Conservation (phyloP, 2,888 invertebrate species). For the Tipula helvola region DNA sequence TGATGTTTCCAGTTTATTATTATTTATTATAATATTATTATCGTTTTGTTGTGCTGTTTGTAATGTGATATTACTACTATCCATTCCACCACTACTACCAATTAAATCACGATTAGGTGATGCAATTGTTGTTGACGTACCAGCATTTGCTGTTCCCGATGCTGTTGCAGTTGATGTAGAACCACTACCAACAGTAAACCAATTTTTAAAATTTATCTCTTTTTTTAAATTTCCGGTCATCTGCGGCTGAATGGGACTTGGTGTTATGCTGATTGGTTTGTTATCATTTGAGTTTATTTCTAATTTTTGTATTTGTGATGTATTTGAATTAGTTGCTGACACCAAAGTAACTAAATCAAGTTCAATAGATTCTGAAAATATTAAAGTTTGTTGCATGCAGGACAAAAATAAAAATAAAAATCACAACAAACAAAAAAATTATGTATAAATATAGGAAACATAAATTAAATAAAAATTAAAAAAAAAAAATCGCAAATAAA, state of each 20-base stretch:
- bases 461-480: background rate
- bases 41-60: background rate
- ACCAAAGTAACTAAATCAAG: constrained; percentile 20
- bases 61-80: background rate
- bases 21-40: background rate
- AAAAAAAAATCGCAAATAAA: background rate
- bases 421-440: constrained; percentile 9
- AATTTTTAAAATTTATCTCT: constrained; percentile 26
- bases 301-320: constrained; percentile 10
- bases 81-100: background rate
- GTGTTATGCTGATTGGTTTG: constrained; percentile 14
- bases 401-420: constrained; percentile 13
- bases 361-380: constrained; percentile 19
- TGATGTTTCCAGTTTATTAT: constrained; percentile 17
- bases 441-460: background rate
- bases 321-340: constrained; percentile 16
- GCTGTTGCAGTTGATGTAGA: background rate
- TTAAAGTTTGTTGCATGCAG: background rate
- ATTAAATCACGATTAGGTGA: background rate
- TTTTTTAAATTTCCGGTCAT: constrained; percentile 15
- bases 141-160: background rate
- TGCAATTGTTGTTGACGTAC: background rate
- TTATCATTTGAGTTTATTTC: constrained; percentile 12
- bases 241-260: constrained; percentile 18
- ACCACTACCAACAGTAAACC: constrained; percentile 22